Base-by-base conservation (phyloP, 2,113 vertebrate species). In the Herpailurus yagouaroundi region DNA sequence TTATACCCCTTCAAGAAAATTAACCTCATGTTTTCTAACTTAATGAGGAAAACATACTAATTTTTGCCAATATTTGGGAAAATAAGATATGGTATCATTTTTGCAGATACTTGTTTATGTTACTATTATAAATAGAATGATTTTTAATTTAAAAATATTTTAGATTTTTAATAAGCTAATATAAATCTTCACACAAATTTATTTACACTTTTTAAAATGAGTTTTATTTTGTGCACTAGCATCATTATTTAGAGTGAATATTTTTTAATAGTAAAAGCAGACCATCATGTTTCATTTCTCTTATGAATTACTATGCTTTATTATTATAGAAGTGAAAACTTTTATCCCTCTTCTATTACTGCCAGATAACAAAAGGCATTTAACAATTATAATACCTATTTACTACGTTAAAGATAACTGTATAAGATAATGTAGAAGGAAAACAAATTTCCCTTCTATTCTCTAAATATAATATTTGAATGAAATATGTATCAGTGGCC, bases 1-100 rank as follows among this genome's bases (percentile, higher is more conserved):
- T 95, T 95, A 68, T 31, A 8, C 68, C n/a, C 57, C 41, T 97
- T 97, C 73, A 96, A 97, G 96, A 94, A 98, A 98, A 93, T 97
- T 77, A 95, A 95, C 63, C 60, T 85, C 21, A 23, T 86, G 45
- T 89, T 74, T 96, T 97, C 81, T 84, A 60, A 23, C 7, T 52
- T 93, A 92, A 77, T 94, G 14, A 95, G 81, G 48, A 77, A 89
- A 82, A 76, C 76, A 55, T 96, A 81, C 13, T 63, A 93, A 41
- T 71, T 92, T 95, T 97, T 97, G 21, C n/a, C 52, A 94, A 50
- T 33, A 86, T 80, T 66, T 4, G 87, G 38, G 52, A 79, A 2
- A 95, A 77, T 94, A 95, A 97, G 33, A 69, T 94, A 18, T 13
- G 82, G 5, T 80, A 36, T 74, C n/a, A 89, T 97, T 97, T 97